Base-by-base conservation (phyloP, 2,113 vertebrate species). In the Dinomys branickii region DNA sequence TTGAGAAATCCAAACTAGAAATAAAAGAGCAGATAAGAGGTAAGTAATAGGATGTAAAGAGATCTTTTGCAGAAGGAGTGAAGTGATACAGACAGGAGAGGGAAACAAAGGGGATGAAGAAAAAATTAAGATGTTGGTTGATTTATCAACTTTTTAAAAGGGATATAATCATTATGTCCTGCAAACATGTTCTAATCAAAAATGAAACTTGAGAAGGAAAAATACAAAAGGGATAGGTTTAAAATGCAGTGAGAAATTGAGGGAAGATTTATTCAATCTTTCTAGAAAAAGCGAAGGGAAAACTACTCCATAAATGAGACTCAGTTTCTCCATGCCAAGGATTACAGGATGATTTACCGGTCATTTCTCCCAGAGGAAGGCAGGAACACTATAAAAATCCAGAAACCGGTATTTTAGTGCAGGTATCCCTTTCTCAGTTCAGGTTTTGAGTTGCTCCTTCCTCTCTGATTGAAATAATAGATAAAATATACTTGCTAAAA, bases 401-500 rank as follows among this genome's bases (percentile, higher is more conserved):
- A 87, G n/a, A 86, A 71, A 9, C 61, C 63, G 30, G 20, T 59
- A 50, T 81, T 67, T 75, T 33, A 94, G 24, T 47, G 84, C 80
- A 69, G 35, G 73, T 26, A 10, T 9, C 28, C 87, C 17, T 44
- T 7, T 52, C 3, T 85, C 54, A 67, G 20, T 44, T 75, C 52
- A 69, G 52, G 11, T 1, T 92, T 78, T n/a, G 22, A 54, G 1
- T 65, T 56, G 26, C 4, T 69, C 8, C 30, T 24, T 94, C 26
- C 20, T 86, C 30, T 87, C 5, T 78, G 12, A 85, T 28, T 75
- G 16, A 38, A 87, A 84, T 44, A 6, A 30, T 5, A 75, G 14
- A 41, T 71, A 56, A 85, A 90, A 81, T 38, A 80, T 16, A 47
- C 5, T 90, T 94, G 35, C 47, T 63, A 94, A 95, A 91, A 61